Evolutionary conservation across 2,888 invertebrate genomes (phyloP), one percentile per base, ranked within the genome.

Genomic region (Ceraclea dissimilis): DNA sequence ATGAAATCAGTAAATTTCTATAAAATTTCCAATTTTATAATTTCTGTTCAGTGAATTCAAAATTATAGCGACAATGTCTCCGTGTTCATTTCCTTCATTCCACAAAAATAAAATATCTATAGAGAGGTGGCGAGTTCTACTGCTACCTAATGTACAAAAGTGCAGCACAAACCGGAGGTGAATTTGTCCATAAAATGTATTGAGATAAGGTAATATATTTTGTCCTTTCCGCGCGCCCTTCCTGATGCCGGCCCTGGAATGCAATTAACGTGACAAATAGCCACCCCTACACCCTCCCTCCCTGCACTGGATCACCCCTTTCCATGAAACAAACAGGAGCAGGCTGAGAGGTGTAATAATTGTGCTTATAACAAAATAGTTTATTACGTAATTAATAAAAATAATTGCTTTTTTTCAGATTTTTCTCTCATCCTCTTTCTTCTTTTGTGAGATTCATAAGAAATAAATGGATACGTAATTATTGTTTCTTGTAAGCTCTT

Each of bases 201-300:
- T 49, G 49, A 54, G 39, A 48, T 49, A n/a, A 31, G 52, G 52
- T 47, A 47, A 52, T 52, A 52, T 54, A 54, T 54, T 54, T 54
- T 19, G 43, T 19, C 43, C 54, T 49, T 54, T 54, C 54, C 54
- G 34, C 51, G 33, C 33, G 48, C 49, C 54, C 49, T 58, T 58
- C 58, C 52, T 33, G 43, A 44, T 20, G 46, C 44, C 54, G 50
- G 22, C 26, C 54, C 49, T 48, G 60, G 54, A 58, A 58, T 58
- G 60, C 58, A 60, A 60, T 60, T 60, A 60, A 57, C 51, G 34
- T 58, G 60, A 60, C 60, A 58, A 60, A 60, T 58, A 56, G 60
- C 48, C 57, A 22, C 53, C 54, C 17, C 44, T 50, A 49, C 49
- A 51, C 52, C 49, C 5, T 18, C 47, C 47, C 16, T 39, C 39